These are phyloP conservation scores for Semicossyphus pulcher DNA, from an alignment of 2,113 vertebrate species.

Conservation along the genomic window DNA sequence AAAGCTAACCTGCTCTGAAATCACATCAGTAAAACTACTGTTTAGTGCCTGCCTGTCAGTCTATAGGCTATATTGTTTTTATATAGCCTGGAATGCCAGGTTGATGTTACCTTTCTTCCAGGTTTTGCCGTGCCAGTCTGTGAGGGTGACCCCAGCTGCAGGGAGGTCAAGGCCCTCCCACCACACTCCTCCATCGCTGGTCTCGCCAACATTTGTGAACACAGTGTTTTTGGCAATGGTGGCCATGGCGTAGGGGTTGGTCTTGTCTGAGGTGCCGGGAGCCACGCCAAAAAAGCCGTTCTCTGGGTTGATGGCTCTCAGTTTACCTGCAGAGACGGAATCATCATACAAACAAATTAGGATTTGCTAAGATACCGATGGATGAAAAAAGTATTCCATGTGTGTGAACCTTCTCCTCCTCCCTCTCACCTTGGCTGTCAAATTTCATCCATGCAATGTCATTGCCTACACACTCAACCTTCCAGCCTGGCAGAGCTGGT, in stretches of 20 bases:
- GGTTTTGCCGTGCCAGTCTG: slow-evolving; percentile 92
- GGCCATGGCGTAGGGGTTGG: slow-evolving; percentile 95
- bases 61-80: no score
- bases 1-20: no score
- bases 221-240: slow-evolving; percentile 93
- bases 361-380: background rate
- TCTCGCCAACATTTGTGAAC: slow-evolving; percentile 97
- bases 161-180: slow-evolving; percentile 94
- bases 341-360: background rate
- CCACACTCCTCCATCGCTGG: slow-evolving; percentile 93
- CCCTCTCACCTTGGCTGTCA: slow-evolving; percentile 89
- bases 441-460: slow-evolving; percentile 99
- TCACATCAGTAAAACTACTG: no score
- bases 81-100: background rate
- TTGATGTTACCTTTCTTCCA: slow-evolving; percentile 86
- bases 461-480: slow-evolving; percentile 95
- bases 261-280: slow-evolving; percentile 95
- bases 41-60: no score
- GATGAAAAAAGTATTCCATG: background rate
- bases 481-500: slow-evolving; percentile 93
- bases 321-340: slow-evolving; percentile 85
- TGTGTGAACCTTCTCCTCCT: background rate
- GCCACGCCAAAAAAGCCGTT: slow-evolving; percentile 98
- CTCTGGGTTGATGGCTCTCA: slow-evolving; percentile 98
- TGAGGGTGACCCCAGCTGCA: slow-evolving; percentile 82